Evolutionary conservation across 2,113 vertebrate species (phyloP), one percentile per base, ranked within the genome.

Genomic region (Salminus brasiliensis): DNA sequence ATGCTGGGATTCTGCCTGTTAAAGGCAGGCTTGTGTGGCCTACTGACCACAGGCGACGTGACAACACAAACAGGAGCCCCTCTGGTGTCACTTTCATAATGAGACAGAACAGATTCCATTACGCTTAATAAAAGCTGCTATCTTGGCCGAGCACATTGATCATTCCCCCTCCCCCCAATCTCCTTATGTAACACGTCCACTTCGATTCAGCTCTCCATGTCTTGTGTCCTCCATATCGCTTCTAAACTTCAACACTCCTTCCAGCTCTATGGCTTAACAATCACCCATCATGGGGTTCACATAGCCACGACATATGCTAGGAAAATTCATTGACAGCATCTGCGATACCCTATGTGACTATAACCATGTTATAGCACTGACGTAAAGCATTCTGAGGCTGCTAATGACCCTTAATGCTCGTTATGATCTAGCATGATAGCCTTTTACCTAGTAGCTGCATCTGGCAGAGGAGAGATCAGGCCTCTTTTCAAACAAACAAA

Each of bases 101-200:
- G 87, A 90, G 87, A 92, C 85, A 85, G 80, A 89, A 80, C 76
- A 32, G 81, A 89, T 91, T 89, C 81, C 69, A 80, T 91, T 91
- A 81, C 86, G 60, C 66, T 79, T 87, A 90, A 87, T 91, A 89
- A 90, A 75, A 87, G 87, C 52, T 82, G 76, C 86, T 82, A 80
- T 34, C 78, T 86, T 82, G 81, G 63, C 81, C 49, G 49, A 39
- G 23, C 65, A 65, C 34, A 80, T 87, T 85, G 85, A 88, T 82
- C 85, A 88, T 88, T 89, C 82, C 84, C 76, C 82, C 77, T 45
- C 68, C 62, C 62, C 62, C 68, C 1, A 3, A n/a, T 65, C 29
- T 43, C 29, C 9, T 63, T 49, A 79, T 34, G 5, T 70, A 70
- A 60, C 34, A 43, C 2, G 55, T n/a, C 49, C 36, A 74, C 13